Percentiles rank a stretch among this genome's conserved stretches.
Conservation (phyloP, 2,113 vertebrate species). For the Chlamydotis undulata region DNA sequence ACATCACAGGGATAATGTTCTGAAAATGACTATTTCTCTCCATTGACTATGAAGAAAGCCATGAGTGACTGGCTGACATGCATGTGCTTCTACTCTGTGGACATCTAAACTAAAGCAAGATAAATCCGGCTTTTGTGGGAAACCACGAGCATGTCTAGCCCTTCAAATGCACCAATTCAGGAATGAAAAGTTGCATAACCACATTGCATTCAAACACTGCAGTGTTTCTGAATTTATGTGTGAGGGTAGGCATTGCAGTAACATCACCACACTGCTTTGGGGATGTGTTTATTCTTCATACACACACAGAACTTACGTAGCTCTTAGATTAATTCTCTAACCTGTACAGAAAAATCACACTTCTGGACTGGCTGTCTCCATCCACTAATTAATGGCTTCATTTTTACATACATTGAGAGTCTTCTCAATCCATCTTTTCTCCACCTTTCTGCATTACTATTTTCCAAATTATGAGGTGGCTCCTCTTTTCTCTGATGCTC, state of each 20-base stretch:
- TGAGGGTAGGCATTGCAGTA: neutral
- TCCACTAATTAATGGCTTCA: neutral
- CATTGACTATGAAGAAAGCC: neutral
- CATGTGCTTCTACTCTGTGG: neutral
- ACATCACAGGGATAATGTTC: neutral
- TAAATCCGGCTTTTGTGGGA: neutral
- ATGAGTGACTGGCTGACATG: neutral
- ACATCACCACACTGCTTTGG: neutral
- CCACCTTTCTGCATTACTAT: neutral
- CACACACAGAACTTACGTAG: fast-evolving
- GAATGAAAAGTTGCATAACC: neutral
- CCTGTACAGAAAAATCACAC: neutral
- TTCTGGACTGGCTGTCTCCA: neutral
- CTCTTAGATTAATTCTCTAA: neutral
- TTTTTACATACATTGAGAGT: neutral
- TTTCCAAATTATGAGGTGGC: neutral
- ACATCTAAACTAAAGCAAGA: neutral
- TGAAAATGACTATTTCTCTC: neutral
- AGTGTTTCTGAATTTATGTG: neutral
- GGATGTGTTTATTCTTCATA: neutral
- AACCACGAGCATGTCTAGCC: neutral
- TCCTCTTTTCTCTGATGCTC: neutral
- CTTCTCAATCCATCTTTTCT: neutral
- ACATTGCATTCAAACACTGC: neutral
- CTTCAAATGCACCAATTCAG: neutral